Conservation (phyloP, 2,888 invertebrate species). For the Iselma pallidipennis region DNA sequence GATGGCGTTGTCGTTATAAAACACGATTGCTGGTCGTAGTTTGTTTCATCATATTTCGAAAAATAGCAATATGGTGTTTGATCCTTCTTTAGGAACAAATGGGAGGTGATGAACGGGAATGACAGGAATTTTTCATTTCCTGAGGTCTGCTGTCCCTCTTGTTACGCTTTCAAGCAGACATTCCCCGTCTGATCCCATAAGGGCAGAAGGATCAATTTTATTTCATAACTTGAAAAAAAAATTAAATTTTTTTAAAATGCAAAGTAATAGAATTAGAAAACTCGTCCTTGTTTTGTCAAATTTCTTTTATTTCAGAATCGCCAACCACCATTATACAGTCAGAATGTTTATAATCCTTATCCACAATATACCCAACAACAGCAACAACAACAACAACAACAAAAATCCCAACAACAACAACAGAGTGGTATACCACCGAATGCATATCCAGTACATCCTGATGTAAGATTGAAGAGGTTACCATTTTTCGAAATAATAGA, state of each 20-base stretch:
- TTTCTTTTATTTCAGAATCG: slow-evolving; percentile 55
- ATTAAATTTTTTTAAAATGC: too few species aligned
- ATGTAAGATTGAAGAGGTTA: slow-evolving; percentile 87
- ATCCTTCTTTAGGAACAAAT: slow-evolving; percentile 44
- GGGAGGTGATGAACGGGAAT: slow-evolving; percentile 42
- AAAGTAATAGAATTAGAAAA: too few species aligned
- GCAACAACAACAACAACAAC: slow-evolving; percentile 17
- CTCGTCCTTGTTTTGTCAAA: neutral
- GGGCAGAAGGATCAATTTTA: slow-evolving; percentile 19
- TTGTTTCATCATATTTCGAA: neutral
- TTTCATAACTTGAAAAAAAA: neutral
- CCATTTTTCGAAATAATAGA: slow-evolving; percentile 91
- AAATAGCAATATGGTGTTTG: neutral
- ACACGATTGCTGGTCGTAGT: neutral
- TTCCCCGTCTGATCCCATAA: slow-evolving; percentile 39
- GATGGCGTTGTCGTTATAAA: slow-evolving; percentile 27
- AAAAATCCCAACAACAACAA: slow-evolving; percentile 31
- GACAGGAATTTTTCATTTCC: slow-evolving; percentile 29
- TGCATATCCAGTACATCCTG: slow-evolving; percentile 84
- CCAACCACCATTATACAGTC: slow-evolving; percentile 61
- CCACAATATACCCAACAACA: slow-evolving; percentile 43
- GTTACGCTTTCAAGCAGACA: slow-evolving; percentile 41
- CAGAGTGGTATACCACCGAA: slow-evolving; percentile 54
- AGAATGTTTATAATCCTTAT: slow-evolving; percentile 63
- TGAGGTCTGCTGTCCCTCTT: slow-evolving; percentile 38